Evolutionary conservation across 2,797 vertebrate genomes (phyloP).

Genomic region (Paratrypauchen microcephalus): DNA sequence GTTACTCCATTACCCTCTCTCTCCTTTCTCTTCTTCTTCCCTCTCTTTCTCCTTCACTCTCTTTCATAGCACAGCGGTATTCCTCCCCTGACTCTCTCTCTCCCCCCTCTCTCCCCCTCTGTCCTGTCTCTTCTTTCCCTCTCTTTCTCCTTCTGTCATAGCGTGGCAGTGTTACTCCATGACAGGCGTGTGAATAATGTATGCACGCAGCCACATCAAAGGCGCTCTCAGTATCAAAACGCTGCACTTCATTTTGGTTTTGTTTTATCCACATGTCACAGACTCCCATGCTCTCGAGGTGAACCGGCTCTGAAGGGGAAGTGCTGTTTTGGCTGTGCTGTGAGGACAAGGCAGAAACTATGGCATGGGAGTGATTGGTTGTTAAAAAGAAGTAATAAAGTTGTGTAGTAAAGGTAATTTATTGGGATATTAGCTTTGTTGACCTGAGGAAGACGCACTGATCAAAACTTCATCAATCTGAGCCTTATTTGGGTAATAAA

Average conservation of each 20-base stretch:
- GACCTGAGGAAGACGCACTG: too few relatives aligned
- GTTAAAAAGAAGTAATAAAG: background rate
- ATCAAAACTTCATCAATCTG: too few relatives aligned
- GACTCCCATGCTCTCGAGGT: constrained; percentile 33
- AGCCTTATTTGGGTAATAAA: too few relatives aligned
- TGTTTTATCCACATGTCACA: constrained; percentile 35
- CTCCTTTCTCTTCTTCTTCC: background rate
- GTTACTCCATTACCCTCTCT: too few relatives aligned
- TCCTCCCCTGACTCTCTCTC: constrained; percentile 18
- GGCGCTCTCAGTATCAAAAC: constrained; percentile 15
- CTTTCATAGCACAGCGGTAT: constrained; percentile 20
- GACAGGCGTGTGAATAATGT: constrained; percentile 50
- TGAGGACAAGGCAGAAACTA: background rate
- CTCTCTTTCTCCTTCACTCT: background rate
- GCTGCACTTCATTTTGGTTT: constrained; percentile 37
- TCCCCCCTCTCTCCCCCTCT: too few relatives aligned
- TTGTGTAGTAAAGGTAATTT: background rate
- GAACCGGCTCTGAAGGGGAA: constrained; percentile 6
- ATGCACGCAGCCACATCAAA: constrained; percentile 53
- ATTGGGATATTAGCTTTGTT: background rate
- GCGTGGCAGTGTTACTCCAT: constrained; percentile 34
- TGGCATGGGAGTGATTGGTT: background rate
- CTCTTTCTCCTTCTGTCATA: constrained; percentile 6
- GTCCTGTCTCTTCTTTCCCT: background rate
- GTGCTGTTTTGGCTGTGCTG: background rate